These are phyloP conservation scores for Microtus richardsoni DNA, from an alignment of 2,113 vertebrate genomes.

Conservation along the genomic window DNA sequence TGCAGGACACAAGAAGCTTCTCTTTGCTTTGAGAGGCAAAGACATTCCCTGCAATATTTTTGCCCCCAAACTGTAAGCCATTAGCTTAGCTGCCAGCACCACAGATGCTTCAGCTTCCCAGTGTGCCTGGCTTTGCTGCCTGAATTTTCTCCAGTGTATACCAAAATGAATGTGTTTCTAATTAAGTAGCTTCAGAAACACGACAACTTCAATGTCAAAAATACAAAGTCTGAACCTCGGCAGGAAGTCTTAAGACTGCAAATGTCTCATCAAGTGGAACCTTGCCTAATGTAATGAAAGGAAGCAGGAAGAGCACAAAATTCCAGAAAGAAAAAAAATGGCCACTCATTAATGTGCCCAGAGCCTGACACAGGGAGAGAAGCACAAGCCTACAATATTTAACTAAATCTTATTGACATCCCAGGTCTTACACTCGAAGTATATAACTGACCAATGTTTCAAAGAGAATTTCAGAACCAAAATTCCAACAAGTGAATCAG, in stretches of 20 bases:
- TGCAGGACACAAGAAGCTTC: conserved; percentile 72
- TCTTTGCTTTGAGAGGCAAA: conserved; percentile 65
- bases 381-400: conserved; percentile 68
- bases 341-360: conserved; percentile 79
- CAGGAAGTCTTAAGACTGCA: conserved; percentile 88
- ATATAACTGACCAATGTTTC: conserved; percentile 76
- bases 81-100: conserved; percentile 80
- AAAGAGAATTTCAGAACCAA: conserved; percentile 70
- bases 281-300: conserved; percentile 85
- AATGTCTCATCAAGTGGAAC: conserved; percentile 86
- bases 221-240: conserved; percentile 83
- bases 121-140: conserved; percentile 78
- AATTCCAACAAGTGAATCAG: conserved; percentile 52
- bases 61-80: conserved; percentile 59
- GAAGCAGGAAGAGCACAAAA: conserved; percentile 84
- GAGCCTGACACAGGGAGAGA: conserved; percentile 76
- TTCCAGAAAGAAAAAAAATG: conserved; percentile 82
- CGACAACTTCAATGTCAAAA: conserved; percentile 85
- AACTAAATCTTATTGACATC: conserved; percentile 68
- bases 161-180: conserved; percentile 87
- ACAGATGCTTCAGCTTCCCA: conserved; percentile 82
- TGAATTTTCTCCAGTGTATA: conserved; percentile 76
- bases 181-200: conserved; percentile 86
- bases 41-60: conserved; percentile 66
- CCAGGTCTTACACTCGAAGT: conserved; percentile 67